A percentile compares a stretch with the other conserved stretches of the same genome.
phyloP scores from a whole-genome alignment of 2,113 vertebrate genomes.

The Rhinopomastus cyanomelas region DNA sequence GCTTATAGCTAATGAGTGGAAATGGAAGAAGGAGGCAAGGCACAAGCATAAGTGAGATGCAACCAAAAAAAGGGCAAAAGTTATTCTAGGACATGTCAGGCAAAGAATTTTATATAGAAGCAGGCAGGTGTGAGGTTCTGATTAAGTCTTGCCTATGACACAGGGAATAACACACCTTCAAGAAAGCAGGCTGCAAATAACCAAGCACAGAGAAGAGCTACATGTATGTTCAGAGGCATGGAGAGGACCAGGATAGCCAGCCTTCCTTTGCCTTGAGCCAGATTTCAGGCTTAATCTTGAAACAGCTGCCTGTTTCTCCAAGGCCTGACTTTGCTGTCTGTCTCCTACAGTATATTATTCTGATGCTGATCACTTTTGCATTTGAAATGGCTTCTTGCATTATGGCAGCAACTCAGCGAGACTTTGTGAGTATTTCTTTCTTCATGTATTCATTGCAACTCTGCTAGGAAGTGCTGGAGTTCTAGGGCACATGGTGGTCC shows the following conservation, averaged over 20 bases:
- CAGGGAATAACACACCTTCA: background rate
- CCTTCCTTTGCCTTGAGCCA: background rate
- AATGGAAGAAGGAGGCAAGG: background rate
- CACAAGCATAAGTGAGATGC: background rate
- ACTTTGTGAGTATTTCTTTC: slow-evolving; percentile 75
- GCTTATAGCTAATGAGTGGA: background rate
- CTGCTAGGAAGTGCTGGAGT: accelerated
- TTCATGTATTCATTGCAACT: background rate
- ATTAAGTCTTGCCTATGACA: background rate
- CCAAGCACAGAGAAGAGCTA: background rate
- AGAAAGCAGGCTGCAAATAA: background rate
- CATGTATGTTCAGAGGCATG: background rate
- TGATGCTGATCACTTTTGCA: slow-evolving; percentile 80
- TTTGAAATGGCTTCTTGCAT: slow-evolving; percentile 85
- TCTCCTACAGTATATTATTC: slow-evolving; percentile 76
- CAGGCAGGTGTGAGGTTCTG: background rate
- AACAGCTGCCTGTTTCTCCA: background rate
- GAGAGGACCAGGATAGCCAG: background rate
- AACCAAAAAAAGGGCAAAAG: background rate
- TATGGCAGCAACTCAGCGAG: slow-evolving; percentile 75
- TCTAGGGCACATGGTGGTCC: background rate
- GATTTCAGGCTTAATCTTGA: background rate
- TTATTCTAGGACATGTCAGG: background rate
- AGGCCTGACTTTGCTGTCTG: background rate
- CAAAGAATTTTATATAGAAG: background rate